These are phyloP conservation scores for Acanthopagrus latus DNA, from an alignment of 2,797 vertebrate species.

Conservation along the genomic window DNA sequence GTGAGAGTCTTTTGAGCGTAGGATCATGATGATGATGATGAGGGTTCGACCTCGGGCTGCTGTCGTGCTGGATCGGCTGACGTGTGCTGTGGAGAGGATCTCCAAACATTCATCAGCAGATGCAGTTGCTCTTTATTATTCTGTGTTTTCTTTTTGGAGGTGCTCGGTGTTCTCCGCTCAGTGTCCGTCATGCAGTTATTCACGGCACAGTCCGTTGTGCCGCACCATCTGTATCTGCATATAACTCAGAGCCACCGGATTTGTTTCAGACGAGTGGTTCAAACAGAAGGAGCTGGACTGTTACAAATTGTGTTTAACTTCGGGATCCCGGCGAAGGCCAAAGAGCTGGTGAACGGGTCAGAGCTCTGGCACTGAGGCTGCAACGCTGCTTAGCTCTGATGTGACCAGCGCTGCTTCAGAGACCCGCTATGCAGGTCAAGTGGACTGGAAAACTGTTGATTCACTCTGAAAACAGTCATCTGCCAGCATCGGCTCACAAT, in stretches of 20 bases:
- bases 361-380: slow-evolving; percentile 59
- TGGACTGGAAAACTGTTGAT: slow-evolving; percentile 9
- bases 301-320: slow-evolving; percentile 83
- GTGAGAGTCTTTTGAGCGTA: slow-evolving; percentile 53
- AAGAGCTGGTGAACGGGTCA: slow-evolving; percentile 83
- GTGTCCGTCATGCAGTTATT: slow-evolving; percentile 18
- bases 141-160: neutral
- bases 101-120: slow-evolving; percentile 13
- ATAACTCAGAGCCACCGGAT: slow-evolving; percentile 77
- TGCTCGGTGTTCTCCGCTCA: neutral
- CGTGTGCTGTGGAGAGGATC: slow-evolving; percentile 34
- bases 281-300: slow-evolving; percentile 82
- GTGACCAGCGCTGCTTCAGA: slow-evolving; percentile 20
- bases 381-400: slow-evolving; percentile 17
- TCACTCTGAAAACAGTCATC: slow-evolving; percentile 1
- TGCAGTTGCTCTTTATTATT: neutral
- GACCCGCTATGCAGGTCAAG: slow-evolving; percentile 12
- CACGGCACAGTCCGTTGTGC: slow-evolving; percentile 38
- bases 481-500: neutral
- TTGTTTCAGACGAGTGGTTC: slow-evolving; percentile 82
- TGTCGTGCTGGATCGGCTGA: slow-evolving; percentile 60
- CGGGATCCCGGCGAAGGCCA: slow-evolving; percentile 69
- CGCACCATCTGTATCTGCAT: slow-evolving; percentile 67
- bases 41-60: slow-evolving; percentile 62
- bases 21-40: slow-evolving; percentile 37